Base-by-base conservation (phyloP, 92 coral and sea anemone genomes). In the Epizoanthus ramosus region DNA sequence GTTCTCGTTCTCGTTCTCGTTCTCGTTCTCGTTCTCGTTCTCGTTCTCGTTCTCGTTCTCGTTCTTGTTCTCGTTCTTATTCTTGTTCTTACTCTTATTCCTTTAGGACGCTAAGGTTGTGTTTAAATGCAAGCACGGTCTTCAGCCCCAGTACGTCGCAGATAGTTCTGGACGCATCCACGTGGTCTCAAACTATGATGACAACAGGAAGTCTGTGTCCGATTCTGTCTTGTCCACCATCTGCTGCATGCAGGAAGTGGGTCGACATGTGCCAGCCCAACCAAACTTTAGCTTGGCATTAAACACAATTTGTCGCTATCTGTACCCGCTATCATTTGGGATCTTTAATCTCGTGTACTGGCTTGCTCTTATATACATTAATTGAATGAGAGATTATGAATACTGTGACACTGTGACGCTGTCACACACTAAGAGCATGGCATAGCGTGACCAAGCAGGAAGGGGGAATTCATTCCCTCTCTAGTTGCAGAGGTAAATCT, bases 71-170 rank as follows among this genome's bases (percentile, higher is more conserved):
- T n/a, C n/a, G n/a, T n/a, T n/a, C n/a, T n/a, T n/a, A n/a, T n/a
- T n/a, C n/a, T n/a, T n/a, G n/a, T 0, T 47, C 53, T 8, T 8
- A 47, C 8, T 47, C 13, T 7, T 47, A 47, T 47, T 47, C 53
- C 57, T 64, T 35, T 83, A 91, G 90, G 85, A 92, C 57, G 83
- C 69, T 19, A 93, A 89, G 16, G 80, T 87, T 41, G 89, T 88
- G 69, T 93, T 91, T 85, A 90, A 76, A 76, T 88, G 93, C 63
- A 93, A 87, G 67, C 98, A 91, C 64, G 92, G 92, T 23, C 86
- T 86, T 75, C 85, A 90, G 56, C 98, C 98, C 52, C 86, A 93
- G 58, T 93, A 91, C 91, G 90, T 93, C 54, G 98, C 98, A 7
- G 98, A 93, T 31, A 80, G 80, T 5, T 89, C 90, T 21, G 98